Percentiles rank a stretch among this genome's conserved stretches.
Conservation (phyloP, 2,797 vertebrate species). For the Phylloscopus collybita region DNA sequence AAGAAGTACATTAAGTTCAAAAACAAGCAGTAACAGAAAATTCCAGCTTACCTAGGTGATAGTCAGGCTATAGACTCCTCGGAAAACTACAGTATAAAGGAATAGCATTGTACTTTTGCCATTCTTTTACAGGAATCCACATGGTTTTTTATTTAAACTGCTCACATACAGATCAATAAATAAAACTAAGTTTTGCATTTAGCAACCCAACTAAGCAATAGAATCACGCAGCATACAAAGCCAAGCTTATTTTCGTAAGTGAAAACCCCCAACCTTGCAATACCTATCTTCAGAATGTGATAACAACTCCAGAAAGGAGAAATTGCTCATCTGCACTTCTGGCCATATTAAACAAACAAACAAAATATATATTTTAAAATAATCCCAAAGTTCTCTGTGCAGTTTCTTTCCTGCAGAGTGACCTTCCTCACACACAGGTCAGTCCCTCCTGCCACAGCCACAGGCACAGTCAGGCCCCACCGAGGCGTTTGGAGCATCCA, state of each 20-base stretch:
- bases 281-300: neutral
- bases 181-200: neutral
- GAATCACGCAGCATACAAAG: neutral
- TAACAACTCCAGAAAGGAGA: neutral
- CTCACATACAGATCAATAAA: conserved; percentile 10
- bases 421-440: neutral
- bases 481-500: neutral
- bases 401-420: neutral
- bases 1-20: conserved; percentile 39
- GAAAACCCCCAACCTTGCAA: neutral
- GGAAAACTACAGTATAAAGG: conserved; percentile 69
- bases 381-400: neutral
- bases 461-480: neutral
- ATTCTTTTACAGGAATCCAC: conserved; percentile 29
- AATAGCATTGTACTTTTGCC: conserved; percentile 55
- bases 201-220: neutral
- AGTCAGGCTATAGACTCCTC: conserved; percentile 62
- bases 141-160: conserved; percentile 27
- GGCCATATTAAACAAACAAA: neutral
- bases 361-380: neutral
- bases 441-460: neutral
- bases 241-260: neutral
- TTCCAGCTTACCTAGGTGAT: conserved; percentile 60
- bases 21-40: conserved; percentile 57
- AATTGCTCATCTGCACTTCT: neutral